phyloP scores from a whole-genome alignment of 2,113 vertebrate species.

The Ia io region DNA sequence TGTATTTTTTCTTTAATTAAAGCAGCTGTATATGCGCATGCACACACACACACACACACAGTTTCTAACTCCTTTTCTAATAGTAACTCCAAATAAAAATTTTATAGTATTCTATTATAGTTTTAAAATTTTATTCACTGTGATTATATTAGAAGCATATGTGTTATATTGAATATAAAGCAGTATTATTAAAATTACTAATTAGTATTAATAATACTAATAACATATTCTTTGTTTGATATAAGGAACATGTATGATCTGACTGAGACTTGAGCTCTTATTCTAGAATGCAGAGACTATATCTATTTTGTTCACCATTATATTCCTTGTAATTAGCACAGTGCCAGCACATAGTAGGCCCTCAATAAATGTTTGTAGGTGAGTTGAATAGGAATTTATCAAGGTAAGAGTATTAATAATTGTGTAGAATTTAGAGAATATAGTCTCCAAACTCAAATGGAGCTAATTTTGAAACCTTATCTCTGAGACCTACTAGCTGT shows the following conservation, averaged over 20 bases:
- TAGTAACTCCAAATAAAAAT: neutral
- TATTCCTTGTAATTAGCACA: neutral
- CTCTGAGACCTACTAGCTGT: neutral
- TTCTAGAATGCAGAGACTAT: neutral
- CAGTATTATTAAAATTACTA: neutral
- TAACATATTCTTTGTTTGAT: neutral
- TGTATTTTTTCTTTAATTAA: neutral
- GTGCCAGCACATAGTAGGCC: neutral
- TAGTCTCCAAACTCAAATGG: neutral
- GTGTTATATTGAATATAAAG: neutral
- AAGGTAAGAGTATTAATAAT: neutral
- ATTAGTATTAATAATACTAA: neutral
- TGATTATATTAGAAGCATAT: neutral
- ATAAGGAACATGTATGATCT: neutral
- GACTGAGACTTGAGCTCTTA: neutral
- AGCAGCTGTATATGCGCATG: neutral
- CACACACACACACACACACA: neutral
- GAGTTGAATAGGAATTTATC: neutral
- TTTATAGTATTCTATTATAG: neutral
- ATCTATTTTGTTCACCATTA: neutral
- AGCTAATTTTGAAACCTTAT: neutral
- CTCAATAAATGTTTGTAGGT: neutral
- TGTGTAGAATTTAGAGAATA: neutral
- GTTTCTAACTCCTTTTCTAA: neutral
- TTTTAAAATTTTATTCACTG: neutral